Conservation (phyloP, 1,140 invertebrate genomes). For the Bombus terrestris region DNA sequence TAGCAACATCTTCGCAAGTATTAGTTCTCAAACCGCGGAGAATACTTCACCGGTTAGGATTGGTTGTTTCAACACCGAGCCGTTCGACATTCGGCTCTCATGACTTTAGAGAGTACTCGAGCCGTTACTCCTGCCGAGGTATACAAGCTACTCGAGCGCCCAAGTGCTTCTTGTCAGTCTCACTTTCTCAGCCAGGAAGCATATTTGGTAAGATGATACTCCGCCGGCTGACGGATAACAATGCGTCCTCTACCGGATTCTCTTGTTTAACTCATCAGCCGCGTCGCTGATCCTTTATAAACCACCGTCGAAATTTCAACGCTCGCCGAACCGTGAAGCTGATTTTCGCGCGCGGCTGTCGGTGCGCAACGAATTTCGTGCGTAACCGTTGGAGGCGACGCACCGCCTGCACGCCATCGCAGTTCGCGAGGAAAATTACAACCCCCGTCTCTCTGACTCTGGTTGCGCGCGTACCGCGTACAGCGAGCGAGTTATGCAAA, state of each 20-base stretch:
- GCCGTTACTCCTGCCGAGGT: slow-evolving; percentile 59
- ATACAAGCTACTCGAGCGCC: slow-evolving; percentile 56
- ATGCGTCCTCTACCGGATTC: slow-evolving; percentile 38
- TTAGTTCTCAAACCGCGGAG: slow-evolving; percentile 64
- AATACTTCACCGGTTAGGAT: slow-evolving; percentile 65
- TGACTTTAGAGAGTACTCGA: slow-evolving; percentile 58
- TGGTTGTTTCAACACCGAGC: slow-evolving; percentile 63
- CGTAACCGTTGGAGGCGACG: background rate
- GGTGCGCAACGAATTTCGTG: background rate
- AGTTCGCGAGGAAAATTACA: slow-evolving; percentile 19
- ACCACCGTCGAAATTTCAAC: slow-evolving; percentile 17
- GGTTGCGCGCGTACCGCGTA: slow-evolving; percentile 1
- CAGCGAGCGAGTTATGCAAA: slow-evolving; percentile 32
- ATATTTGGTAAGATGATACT: slow-evolving; percentile 67
- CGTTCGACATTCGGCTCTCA: slow-evolving; percentile 60
- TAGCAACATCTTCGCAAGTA: slow-evolving; percentile 55
- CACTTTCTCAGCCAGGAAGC: slow-evolving; percentile 60
- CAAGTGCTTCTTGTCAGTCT: slow-evolving; percentile 63
- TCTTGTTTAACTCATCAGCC: slow-evolving; percentile 34
- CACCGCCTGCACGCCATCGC: background rate
- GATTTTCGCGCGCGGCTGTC: background rate
- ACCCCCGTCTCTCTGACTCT: background rate
- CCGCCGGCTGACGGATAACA: slow-evolving; percentile 37
- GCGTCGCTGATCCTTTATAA: background rate
- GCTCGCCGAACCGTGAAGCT: background rate